Percentiles rank a stretch among this genome's conserved stretches.
phyloP scores from a whole-genome alignment of 2,113 vertebrate genomes.

The Haplochromis burtoni region DNA sequence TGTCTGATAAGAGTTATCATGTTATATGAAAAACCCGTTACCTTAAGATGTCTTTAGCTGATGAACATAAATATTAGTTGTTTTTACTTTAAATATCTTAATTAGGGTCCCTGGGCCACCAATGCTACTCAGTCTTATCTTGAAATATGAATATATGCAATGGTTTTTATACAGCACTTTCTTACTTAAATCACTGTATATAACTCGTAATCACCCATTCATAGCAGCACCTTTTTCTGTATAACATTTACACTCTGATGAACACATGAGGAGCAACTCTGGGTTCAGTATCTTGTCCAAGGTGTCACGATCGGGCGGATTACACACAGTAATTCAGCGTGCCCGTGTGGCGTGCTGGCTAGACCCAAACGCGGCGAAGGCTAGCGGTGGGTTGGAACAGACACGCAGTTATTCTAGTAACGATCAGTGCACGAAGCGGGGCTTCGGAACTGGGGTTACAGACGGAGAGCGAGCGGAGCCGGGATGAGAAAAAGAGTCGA shows the following conservation, averaged over 20 bases:
- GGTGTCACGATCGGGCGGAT: too few relatives aligned
- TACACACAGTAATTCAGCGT: too few relatives aligned
- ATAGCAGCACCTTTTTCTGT: not conserved
- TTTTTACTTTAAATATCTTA: not conserved
- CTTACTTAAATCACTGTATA: not conserved
- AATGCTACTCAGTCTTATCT: not conserved
- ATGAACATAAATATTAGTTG: not conserved
- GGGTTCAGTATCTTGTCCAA: not conserved
- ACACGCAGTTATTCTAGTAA: too few relatives aligned
- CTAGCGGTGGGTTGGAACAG: too few relatives aligned
- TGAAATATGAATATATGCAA: not conserved
- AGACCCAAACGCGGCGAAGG: too few relatives aligned
- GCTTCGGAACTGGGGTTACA: too few relatives aligned
- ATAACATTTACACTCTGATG: not conserved
- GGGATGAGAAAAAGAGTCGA: too few relatives aligned
- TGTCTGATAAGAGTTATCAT: not conserved
- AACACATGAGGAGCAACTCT: not conserved
- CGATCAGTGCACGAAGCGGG: too few relatives aligned
- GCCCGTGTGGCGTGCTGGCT: too few relatives aligned
- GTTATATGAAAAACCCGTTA: not conserved
- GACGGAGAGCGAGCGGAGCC: too few relatives aligned
- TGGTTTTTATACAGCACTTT: not conserved
- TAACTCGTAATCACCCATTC: not conserved
- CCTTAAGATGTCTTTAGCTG: not conserved
- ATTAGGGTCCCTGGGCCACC: not conserved